Evolutionary conservation across 2,113 vertebrate genomes (phyloP).

Genomic region (Brienomyrus brachyistius): DNA sequence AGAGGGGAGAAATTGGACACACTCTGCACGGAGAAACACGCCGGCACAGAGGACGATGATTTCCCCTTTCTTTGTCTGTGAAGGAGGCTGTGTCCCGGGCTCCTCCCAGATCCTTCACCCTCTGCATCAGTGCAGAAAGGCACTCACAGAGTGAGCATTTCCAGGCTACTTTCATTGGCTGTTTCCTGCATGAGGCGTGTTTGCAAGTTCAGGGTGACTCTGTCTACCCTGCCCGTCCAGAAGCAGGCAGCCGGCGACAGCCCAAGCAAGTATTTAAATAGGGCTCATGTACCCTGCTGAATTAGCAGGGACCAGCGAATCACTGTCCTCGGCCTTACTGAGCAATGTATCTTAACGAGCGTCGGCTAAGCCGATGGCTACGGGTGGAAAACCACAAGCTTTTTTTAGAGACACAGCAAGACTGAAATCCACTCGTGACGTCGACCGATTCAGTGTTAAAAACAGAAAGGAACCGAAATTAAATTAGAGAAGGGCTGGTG

Average conservation of each 20-base stretch:
- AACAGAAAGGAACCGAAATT: neutral
- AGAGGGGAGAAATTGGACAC: neutral
- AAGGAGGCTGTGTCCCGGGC: neutral
- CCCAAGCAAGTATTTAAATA: neutral
- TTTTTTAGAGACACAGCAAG: neutral
- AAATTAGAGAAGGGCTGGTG: neutral
- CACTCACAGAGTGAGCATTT: neutral
- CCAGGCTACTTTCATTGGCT: neutral
- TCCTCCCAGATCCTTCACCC: neutral
- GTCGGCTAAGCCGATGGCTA: neutral
- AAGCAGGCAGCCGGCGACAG: neutral
- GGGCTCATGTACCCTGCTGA: neutral
- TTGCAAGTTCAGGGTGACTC: neutral
- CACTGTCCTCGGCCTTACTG: neutral
- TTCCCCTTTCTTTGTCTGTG: no score
- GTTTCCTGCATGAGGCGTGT: neutral
- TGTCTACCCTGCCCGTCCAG: neutral
- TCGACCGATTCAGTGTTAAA: neutral
- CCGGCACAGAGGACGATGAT: neutral
- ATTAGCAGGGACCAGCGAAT: neutral
- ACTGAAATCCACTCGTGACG: neutral
- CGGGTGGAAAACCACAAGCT: neutral
- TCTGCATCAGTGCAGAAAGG: neutral
- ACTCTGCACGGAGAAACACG: neutral
- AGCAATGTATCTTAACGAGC: neutral